phyloP scores from a whole-genome alignment of 2,113 vertebrate species.

The Apistogramma diplotaenia region DNA sequence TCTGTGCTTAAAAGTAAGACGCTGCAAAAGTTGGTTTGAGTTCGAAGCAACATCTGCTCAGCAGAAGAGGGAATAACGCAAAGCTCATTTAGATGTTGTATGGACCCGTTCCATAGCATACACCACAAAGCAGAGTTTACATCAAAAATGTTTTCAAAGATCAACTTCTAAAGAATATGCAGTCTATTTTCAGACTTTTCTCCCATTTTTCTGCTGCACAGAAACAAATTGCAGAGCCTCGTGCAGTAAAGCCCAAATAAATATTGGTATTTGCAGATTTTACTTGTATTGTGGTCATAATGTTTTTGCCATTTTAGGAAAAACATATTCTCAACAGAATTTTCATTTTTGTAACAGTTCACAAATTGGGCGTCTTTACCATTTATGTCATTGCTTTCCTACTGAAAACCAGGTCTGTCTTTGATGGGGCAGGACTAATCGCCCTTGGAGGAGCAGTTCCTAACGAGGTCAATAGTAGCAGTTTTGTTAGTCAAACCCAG shows the following conservation, averaged over 20 bases:
- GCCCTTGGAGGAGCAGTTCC: not conserved
- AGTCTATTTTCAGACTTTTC: not conserved
- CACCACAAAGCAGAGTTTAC: not conserved
- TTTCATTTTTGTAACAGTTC: not conserved
- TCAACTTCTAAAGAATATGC: not conserved
- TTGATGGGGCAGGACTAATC: not conserved
- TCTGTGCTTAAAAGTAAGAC: not conserved
- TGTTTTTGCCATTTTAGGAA: not conserved
- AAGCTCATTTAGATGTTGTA: not conserved
- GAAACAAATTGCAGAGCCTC: not conserved
- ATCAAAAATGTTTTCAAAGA: not conserved
- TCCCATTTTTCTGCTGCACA: not conserved
- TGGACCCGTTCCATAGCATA: not conserved
- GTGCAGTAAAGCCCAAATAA: not conserved
- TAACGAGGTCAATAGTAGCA: not conserved
- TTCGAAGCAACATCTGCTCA: constrained; percentile 1
- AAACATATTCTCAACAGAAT: not conserved
- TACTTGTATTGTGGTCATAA: not conserved
- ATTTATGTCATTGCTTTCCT: not conserved
- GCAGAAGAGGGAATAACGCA: not conserved
- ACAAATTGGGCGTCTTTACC: not conserved
- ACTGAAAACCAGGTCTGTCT: not conserved
- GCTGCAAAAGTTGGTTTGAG: not conserved
- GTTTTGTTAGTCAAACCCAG: not conserved
- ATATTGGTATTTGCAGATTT: not conserved